A percentile compares a stretch with the other conserved stretches of the same genome.
These are phyloP conservation scores for Rhorus exstirpatorius DNA, from an alignment of 2,888 invertebrate species.

Conservation along the genomic window DNA sequence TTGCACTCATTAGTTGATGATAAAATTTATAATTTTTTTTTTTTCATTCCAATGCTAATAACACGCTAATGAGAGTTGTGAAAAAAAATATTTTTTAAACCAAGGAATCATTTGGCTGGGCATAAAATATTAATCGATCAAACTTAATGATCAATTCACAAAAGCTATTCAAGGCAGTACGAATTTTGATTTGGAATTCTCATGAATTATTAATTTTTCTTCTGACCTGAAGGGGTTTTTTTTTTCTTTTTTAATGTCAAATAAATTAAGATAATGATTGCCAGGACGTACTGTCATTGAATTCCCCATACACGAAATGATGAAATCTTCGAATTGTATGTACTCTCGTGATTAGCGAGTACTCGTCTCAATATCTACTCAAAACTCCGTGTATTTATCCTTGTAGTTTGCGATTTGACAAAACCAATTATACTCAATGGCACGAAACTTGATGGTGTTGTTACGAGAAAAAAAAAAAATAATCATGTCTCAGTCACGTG, in stretches of 20 bases:
- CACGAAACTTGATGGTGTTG: conserved; percentile 14
- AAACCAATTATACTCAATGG: conserved; percentile 58
- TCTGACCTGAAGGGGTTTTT: too few relatives aligned
- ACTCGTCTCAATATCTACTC: neutral
- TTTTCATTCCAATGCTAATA: too few relatives aligned
- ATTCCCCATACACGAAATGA: neutral
- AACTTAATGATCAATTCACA: too few relatives aligned
- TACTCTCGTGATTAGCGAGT: conserved; percentile 48
- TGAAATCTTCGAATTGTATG: conserved; percentile 11
- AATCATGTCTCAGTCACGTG: neutral
- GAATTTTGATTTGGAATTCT: too few relatives aligned
- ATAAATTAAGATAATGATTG: neutral
- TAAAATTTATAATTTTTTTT: too few relatives aligned
- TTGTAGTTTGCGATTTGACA: conserved; percentile 38
- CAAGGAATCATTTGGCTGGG: too few relatives aligned
- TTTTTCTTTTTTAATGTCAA: neutral
- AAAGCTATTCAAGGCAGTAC: too few relatives aligned
- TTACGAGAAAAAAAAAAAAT: conserved; percentile 25
- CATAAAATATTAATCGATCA: too few relatives aligned
- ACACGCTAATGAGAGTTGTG: too few relatives aligned
- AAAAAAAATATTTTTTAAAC: too few relatives aligned
- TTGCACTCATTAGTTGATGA: too few relatives aligned
- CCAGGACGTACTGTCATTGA: neutral
- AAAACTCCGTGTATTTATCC: conserved; percentile 1
- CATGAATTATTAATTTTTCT: too few relatives aligned